Percentiles rank a stretch among this genome's conserved stretches.
These are phyloP conservation scores for Megalopta genalis DNA, from an alignment of 1,140 invertebrate species.

Conservation along the genomic window DNA sequence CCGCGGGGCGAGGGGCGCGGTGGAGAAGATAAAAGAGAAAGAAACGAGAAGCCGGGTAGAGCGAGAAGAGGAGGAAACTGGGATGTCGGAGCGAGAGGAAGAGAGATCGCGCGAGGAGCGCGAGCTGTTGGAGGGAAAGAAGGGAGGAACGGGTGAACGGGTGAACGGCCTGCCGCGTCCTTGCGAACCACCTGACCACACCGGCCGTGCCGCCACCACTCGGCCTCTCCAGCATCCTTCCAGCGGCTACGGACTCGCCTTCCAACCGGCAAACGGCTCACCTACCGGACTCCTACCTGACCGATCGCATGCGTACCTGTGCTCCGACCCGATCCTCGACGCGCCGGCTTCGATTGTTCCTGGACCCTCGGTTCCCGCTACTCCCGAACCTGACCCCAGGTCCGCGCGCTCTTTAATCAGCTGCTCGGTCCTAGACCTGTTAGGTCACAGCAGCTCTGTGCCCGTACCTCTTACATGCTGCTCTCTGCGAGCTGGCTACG, in stretches of 20 bases:
- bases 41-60: constrained; percentile 21
- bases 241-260: constrained; percentile 53
- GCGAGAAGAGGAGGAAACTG: constrained; percentile 17
- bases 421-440: constrained; percentile 3
- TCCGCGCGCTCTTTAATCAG: constrained; percentile 20
- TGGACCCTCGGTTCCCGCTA: constrained; percentile 24
- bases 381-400: neutral
- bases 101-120: constrained; percentile 4
- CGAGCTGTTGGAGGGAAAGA: constrained; percentile 17
- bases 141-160: constrained; percentile 72
- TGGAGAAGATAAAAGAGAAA: constrained; percentile 10
- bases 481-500: no score
- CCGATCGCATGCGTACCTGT: constrained; percentile 57
- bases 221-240: constrained; percentile 75
- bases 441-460: no score
- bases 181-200: constrained; percentile 81
- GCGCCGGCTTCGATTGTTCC: constrained; percentile 32
- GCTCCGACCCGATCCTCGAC: constrained; percentile 19
- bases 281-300: constrained; percentile 67
- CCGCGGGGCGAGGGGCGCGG: neutral
- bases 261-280: constrained; percentile 66
- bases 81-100: constrained; percentile 11
- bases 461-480: no score
- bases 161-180: constrained; percentile 80
- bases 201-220: constrained; percentile 76